Percentiles rank a stretch among this genome's conserved stretches.
These are phyloP conservation scores for Coracias cyanogaster DNA, from an alignment of 2,797 vertebrate genomes.

Conservation along the genomic window DNA sequence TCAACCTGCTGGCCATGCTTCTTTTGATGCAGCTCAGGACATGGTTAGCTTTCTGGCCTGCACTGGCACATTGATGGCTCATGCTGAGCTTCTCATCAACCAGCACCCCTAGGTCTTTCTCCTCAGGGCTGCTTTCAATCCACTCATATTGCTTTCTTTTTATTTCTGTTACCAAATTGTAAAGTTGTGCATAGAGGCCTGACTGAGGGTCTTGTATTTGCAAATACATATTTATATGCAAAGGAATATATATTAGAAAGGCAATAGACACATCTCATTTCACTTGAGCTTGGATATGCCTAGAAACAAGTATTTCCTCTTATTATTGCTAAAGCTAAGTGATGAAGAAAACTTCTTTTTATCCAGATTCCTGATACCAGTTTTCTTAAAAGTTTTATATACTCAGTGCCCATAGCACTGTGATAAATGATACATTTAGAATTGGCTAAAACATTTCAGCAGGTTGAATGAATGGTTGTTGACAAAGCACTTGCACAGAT, in stretches of 20 bases:
- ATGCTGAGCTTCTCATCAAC: too few relatives aligned
- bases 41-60: too few relatives aligned
- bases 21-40: too few relatives aligned
- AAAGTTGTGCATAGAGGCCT: background rate
- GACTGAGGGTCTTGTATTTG: background rate
- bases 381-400: background rate
- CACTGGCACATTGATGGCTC: too few relatives aligned
- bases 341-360: background rate
- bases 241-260: background rate
- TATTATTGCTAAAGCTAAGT: background rate
- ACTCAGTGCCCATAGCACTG: background rate
- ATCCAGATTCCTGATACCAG: background rate
- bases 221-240: background rate
- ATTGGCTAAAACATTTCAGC: background rate
- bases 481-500: conserved; percentile 2
- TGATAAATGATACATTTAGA: background rate
- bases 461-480: background rate
- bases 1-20: too few relatives aligned
- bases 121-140: too few relatives aligned
- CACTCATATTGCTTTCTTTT: background rate
- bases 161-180: background rate
- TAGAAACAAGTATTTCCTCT: background rate
- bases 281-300: background rate
- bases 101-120: too few relatives aligned
- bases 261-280: background rate